Evolutionary conservation across 2,888 invertebrate genomes (phyloP).

Genomic region (Tenthredo livida): DNA sequence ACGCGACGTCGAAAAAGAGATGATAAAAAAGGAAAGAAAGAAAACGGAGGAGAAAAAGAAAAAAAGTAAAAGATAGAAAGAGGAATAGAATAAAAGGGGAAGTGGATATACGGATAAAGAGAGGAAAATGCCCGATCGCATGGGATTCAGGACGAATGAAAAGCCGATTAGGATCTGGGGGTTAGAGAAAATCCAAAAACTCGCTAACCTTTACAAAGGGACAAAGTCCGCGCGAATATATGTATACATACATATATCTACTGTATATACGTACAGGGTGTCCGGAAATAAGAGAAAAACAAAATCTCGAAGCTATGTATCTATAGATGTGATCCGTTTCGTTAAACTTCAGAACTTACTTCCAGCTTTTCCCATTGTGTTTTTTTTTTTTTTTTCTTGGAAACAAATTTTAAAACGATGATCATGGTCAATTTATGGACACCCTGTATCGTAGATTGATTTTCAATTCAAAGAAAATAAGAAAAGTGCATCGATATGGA

Average conservation of each 20-base stretch:
- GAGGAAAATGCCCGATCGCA: background rate
- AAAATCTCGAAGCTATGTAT: background rate
- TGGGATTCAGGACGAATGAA: slow-evolving; percentile 40
- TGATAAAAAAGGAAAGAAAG: background rate
- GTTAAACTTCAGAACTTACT: background rate
- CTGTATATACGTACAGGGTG: background rate
- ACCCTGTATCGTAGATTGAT: background rate
- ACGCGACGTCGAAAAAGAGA: background rate
- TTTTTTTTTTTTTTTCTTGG: background rate
- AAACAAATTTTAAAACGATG: background rate
- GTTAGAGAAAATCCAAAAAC: slow-evolving; percentile 33
- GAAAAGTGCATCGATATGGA: too few species aligned
- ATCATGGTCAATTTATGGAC: background rate
- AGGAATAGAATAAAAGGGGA: slow-evolving; percentile 7
- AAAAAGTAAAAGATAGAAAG: background rate
- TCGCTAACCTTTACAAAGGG: slow-evolving; percentile 41
- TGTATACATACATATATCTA: background rate
- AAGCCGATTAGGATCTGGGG: slow-evolving; percentile 39
- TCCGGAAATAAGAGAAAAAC: background rate
- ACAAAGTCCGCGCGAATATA: slow-evolving; percentile 21
- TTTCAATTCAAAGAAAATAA: background rate
- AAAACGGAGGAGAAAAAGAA: background rate
- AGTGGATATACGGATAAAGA: slow-evolving; percentile 28
- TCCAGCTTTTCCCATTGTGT: background rate
- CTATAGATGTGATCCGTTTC: background rate